Percentiles rank a stretch among this genome's conserved stretches.
Conservation (phyloP, 1,140 invertebrate species). For the Asobara japonica region DNA sequence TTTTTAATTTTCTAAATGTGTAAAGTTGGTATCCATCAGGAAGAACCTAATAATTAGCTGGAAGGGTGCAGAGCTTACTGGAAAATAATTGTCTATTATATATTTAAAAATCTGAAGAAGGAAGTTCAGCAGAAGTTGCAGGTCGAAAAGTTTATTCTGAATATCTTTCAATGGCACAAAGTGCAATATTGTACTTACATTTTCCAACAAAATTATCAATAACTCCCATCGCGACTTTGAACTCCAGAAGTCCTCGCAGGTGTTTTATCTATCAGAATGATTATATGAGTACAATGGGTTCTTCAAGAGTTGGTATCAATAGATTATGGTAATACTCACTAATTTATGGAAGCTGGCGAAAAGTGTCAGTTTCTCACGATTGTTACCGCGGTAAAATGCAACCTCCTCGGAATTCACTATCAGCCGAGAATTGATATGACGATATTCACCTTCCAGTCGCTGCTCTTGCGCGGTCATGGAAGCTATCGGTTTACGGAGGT, state of each 20-base stretch:
- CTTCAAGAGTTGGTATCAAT: slow-evolving; percentile 9
- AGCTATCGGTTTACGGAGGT: slow-evolving; percentile 86
- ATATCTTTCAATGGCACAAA: neutral
- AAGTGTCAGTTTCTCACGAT: slow-evolving; percentile 87
- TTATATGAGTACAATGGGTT: too few relatives aligned
- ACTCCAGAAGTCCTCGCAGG: slow-evolving; percentile 89
- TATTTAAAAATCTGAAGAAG: too few relatives aligned
- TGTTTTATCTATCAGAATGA: slow-evolving; percentile 74
- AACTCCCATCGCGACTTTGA: slow-evolving; percentile 92
- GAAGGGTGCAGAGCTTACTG: too few relatives aligned
- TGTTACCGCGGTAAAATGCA: slow-evolving; percentile 95
- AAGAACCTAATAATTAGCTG: too few relatives aligned
- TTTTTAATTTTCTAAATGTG: too few relatives aligned
- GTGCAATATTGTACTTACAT: slow-evolving; percentile 74
- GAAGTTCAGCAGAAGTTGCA: too few relatives aligned
- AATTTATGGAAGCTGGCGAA: slow-evolving; percentile 90
- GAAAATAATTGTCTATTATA: too few relatives aligned
- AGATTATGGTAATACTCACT: slow-evolving; percentile 65
- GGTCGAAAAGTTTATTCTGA: slow-evolving; percentile 36
- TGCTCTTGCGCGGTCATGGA: slow-evolving; percentile 93
- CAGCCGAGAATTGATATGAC: slow-evolving; percentile 94
- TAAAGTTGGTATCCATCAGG: too few relatives aligned
- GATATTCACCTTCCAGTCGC: slow-evolving; percentile 96
- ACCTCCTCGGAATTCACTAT: slow-evolving; percentile 99
- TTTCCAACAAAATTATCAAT: slow-evolving; percentile 97